Conservation (phyloP, 1,140 invertebrate genomes). For the Drosophila bipectinata region DNA sequence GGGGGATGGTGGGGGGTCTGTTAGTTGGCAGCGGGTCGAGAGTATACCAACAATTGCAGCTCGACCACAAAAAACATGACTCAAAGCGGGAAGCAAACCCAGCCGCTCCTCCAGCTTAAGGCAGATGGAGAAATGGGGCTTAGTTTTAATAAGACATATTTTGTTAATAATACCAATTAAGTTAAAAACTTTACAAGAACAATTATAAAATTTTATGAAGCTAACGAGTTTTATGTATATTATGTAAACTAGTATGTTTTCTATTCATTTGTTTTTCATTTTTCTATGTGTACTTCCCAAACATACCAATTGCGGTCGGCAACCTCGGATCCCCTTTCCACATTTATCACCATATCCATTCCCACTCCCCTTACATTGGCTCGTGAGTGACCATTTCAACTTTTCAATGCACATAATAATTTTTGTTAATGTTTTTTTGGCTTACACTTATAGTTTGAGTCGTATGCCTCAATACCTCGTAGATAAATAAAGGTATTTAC, state of each 20-base stretch:
- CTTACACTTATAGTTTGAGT: not conserved
- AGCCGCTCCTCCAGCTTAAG: constrained; percentile 64
- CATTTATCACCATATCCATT: constrained; percentile 7
- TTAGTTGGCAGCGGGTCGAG: constrained; percentile 24
- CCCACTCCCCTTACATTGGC: constrained; percentile 35
- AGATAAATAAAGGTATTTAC: not conserved
- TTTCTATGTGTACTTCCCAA: constrained; percentile 16
- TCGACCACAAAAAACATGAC: constrained; percentile 47
- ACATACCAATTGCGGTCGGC: constrained; percentile 58
- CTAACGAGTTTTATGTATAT: not conserved
- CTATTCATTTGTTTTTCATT: not conserved
- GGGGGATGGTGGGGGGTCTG: not conserved
- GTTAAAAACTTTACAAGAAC: no score
- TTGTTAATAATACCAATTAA: not conserved
- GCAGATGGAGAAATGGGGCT: not conserved
- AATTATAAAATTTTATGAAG: not conserved
- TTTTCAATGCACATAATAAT: constrained; percentile 72
- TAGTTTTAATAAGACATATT: not conserved
- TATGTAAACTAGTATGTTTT: not conserved
- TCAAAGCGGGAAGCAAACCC: constrained; percentile 67
- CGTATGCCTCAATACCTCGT: not conserved
- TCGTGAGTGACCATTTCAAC: constrained; percentile 71
- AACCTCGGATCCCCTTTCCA: constrained; percentile 11
- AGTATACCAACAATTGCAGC: constrained; percentile 66
- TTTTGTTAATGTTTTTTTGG: not conserved